Conservation (phyloP, 1,140 invertebrate genomes). For the Brevipalpus yothersi region DNA sequence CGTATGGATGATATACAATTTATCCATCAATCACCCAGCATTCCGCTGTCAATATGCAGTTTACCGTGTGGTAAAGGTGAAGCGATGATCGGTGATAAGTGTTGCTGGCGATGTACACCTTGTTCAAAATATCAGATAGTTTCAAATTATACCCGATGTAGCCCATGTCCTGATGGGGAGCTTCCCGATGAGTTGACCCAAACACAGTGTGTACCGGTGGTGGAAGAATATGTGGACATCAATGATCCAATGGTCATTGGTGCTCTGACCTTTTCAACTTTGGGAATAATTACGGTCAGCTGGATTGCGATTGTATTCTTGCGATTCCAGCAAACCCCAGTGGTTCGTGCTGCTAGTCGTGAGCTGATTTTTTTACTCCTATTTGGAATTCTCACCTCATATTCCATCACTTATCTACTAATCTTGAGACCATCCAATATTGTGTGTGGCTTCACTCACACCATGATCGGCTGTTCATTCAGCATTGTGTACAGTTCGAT, state of each 20-base stretch:
- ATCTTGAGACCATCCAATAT: conserved; percentile 31
- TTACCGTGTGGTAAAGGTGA: conserved; percentile 64
- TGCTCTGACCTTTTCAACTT: conserved; percentile 32
- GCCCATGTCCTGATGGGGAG: conserved; percentile 50
- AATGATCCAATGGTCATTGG: conserved; percentile 53
- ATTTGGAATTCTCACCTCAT: conserved; percentile 65
- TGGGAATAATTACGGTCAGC: conserved; percentile 24
- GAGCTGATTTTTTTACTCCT: conserved; percentile 68
- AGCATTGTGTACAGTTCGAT: conserved; percentile 71
- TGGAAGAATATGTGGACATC: conserved; percentile 52
- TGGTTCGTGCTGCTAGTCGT: conserved; percentile 64
- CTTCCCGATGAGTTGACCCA: conserved; percentile 42
- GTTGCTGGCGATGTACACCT: conserved; percentile 89
- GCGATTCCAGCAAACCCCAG: conserved; percentile 54
- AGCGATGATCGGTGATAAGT: conserved; percentile 66
- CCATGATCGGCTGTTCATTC: conserved; percentile 56
- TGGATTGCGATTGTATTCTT: conserved; percentile 30
- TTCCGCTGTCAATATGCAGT: conserved; percentile 73
- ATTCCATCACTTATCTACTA: conserved; percentile 57
- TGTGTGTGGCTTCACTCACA: conserved; percentile 22
- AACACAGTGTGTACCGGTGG: conserved; percentile 43
- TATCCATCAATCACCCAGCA: conserved; percentile 30
- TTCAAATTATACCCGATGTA: conserved; percentile 49
- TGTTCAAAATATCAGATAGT: conserved; percentile 74
- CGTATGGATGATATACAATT: conserved; percentile 30